Conservation (phyloP, 2,797 vertebrate genomes). For the Tenualosa ilisha region DNA sequence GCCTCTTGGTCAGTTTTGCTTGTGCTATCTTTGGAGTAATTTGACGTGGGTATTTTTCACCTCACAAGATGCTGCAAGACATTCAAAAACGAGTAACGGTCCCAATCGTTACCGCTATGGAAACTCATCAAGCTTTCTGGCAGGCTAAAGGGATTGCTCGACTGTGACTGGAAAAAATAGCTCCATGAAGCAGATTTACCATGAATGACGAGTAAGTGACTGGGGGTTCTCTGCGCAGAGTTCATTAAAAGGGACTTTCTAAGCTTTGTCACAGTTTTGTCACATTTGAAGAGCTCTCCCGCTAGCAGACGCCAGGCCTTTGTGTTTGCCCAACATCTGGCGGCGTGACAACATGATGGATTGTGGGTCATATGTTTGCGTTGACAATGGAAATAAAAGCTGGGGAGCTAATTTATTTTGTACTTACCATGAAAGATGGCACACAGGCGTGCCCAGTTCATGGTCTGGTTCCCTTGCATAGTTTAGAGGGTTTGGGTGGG, state of each 20-base stretch:
- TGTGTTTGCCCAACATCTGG: slow-evolving; percentile 65
- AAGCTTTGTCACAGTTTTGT: slow-evolving; percentile 16
- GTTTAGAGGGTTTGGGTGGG: not conserved
- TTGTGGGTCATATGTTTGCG: slow-evolving; percentile 60
- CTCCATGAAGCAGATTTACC: not conserved
- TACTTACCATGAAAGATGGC: slow-evolving; percentile 41
- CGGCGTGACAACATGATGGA: slow-evolving; percentile 57
- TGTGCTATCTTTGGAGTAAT: not conserved
- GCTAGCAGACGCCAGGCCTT: slow-evolving; percentile 45
- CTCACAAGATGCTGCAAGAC: not conserved
- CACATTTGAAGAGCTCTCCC: slow-evolving; percentile 58
- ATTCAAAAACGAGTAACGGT: not conserved
- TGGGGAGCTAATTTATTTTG: slow-evolving; percentile 49
- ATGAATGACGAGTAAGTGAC: not conserved
- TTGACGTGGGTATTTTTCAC: slow-evolving; percentile 15
- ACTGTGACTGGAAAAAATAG: not conserved
- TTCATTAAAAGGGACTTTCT: not conserved
- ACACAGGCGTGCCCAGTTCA: slow-evolving; percentile 41
- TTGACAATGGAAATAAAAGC: slow-evolving; percentile 62
- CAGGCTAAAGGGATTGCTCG: not conserved
- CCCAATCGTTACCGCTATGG: not conserved
- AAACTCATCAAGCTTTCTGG: not conserved
- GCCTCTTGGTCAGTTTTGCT: not conserved
- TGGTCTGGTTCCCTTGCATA: not conserved
- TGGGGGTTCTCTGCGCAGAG: not conserved